These are phyloP conservation scores for Agrypnia vestita DNA, from an alignment of 1,140 invertebrate species.

Conservation along the genomic window DNA sequence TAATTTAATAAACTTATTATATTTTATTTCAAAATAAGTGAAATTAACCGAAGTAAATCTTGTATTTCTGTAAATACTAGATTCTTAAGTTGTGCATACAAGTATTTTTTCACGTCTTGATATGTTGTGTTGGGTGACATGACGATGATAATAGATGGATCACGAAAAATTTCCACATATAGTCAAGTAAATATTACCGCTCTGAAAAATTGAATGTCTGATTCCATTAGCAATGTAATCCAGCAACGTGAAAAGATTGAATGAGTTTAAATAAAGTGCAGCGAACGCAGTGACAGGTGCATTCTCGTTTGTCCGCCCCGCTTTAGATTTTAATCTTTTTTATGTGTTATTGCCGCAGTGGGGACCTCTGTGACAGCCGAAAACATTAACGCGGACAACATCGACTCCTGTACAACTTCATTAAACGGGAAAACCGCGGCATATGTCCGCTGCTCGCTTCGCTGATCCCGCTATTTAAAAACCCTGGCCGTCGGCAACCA, in stretches of 20 bases:
- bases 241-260: background rate
- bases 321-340: conserved; percentile 45
- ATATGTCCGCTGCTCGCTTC: conserved; percentile 32
- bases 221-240: background rate
- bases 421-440: conserved; percentile 46
- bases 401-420: conserved; percentile 33
- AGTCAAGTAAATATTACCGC: too few species aligned
- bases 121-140: too few species aligned
- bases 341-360: conserved; percentile 10
- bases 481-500: background rate
- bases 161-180: too few species aligned
- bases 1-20: too few species aligned
- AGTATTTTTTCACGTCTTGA: too few species aligned
- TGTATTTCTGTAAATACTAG: too few species aligned
- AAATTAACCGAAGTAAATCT: too few species aligned
- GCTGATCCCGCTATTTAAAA: background rate
- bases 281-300: conserved; percentile 35
- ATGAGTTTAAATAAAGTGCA: conserved; percentile 9
- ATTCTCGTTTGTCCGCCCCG: conserved; percentile 5
- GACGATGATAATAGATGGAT: too few species aligned
- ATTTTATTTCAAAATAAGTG: too few species aligned
- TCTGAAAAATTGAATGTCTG: too few species aligned
- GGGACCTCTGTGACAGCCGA: conserved; percentile 19
- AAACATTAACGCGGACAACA: conserved; percentile 32
- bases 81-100: background rate